Evolutionary conservation across 2,888 invertebrate species (phyloP), one percentile per base, ranked within the genome.

Genomic region (Ceriagrion tenellum): DNA sequence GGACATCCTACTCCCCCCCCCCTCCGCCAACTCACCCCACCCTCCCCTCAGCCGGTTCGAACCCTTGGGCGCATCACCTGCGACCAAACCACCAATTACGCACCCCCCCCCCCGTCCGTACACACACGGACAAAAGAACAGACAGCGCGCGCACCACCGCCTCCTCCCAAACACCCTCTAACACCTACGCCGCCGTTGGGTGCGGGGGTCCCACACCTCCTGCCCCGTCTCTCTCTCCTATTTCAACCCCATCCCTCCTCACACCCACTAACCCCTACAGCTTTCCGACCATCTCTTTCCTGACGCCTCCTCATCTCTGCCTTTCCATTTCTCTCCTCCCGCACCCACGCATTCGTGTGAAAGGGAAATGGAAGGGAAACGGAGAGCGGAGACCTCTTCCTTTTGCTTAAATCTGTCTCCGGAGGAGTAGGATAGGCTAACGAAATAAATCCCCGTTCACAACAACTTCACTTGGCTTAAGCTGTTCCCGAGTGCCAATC

Each of bases 1-100:
- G n/a, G 20, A 18, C 20, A 16, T 59, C 59, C 69, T 69, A 20
- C 69, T n/a, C 69, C 26, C 35, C 0, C 35, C 81, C 1, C 26
- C 81, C 10, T 13, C 74, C n/a, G 30, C 74, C n/a, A n/a, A 8
- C 74, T 74, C 74, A 8, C 74, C 30, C 12, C 74, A 30, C 74
- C 74, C 35, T 35, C 18, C 0, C 81, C 81, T 8, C 47, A 47
- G 47, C 81, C 81, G 30, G 12, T 81, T 89, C 89, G 55, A 55
- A 55, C 89, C 89, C 93, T 93, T 93, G 93, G 93, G 93, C 69
- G 55, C 91, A 91, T 91, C 91, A 91, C 91, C 91, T 91, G 91
- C 91, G 63, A 63, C 91, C 59, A 4, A 89, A 89, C 89, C 89
- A 55, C 89, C 89, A 89, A 89, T 89, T 89, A 89, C 89, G 55